These are phyloP conservation scores for Galaxea fascicularis DNA, from an alignment of 92 coral and sea anemone genomes.

Conservation along the genomic window DNA sequence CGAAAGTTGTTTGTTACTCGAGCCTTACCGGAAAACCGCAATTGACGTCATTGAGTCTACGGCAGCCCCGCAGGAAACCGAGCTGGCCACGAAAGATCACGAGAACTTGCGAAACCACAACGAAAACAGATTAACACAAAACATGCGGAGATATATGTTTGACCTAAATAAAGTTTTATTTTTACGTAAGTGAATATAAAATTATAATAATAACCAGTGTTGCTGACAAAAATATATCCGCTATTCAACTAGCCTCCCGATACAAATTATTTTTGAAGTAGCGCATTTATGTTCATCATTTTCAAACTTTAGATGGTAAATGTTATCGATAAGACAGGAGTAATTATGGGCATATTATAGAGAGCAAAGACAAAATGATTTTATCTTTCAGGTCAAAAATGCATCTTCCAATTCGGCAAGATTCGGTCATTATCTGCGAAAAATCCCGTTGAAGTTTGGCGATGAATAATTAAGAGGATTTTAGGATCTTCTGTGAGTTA, in stretches of 20 bases:
- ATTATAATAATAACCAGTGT: too few species aligned
- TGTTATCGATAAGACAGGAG: not conserved
- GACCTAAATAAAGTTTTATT: not conserved
- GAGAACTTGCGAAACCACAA: constrained; percentile 27
- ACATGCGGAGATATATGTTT: not conserved
- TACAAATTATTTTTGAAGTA: too few species aligned
- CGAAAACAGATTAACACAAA: not conserved
- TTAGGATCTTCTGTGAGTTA: not conserved
- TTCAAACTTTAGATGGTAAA: not conserved
- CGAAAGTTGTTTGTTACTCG: constrained; percentile 23
- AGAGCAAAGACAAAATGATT: not conserved
- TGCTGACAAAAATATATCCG: too few species aligned
- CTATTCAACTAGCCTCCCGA: too few species aligned
- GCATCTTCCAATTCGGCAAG: not conserved
- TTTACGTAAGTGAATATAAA: too few species aligned
- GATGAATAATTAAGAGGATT: constrained; percentile 1
- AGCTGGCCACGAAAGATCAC: constrained; percentile 26
- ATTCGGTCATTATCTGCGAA: not conserved
- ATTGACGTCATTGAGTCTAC: constrained; percentile 42
- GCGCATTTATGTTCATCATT: too few species aligned
- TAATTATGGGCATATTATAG: too few species aligned
- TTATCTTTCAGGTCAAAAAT: not conserved
- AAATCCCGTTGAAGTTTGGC: not conserved
- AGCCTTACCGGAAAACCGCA: constrained; percentile 43
- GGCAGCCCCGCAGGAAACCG: constrained; percentile 56